Conservation (phyloP, 2,113 vertebrate genomes). For the Equus przewalskii region DNA sequence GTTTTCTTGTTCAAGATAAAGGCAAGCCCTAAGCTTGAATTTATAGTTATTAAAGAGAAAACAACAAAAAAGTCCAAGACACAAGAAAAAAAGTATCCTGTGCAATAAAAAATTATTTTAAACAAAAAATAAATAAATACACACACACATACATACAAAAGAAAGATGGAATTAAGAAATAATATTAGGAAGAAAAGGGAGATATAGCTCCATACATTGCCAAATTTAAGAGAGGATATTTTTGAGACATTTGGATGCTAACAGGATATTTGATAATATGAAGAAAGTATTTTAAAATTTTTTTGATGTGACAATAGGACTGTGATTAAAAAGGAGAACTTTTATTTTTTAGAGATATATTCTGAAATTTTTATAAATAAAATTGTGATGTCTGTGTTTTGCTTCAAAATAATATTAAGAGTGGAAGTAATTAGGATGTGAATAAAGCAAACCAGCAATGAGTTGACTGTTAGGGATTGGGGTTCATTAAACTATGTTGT, state of each 20-base stretch:
- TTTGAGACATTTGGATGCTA: neutral
- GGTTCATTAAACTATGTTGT: neutral
- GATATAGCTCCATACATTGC: neutral
- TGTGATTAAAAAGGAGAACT: neutral
- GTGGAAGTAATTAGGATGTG: neutral
- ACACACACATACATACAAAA: neutral
- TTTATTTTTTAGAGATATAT: neutral
- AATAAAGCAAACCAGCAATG: neutral
- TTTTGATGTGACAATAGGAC: neutral
- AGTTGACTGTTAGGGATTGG: neutral
- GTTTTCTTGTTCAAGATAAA: conserved; percentile 59
- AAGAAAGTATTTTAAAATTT: neutral
- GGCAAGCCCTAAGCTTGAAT: conserved; percentile 61
- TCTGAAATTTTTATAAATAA: neutral
- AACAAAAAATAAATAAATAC: conserved; percentile 29
- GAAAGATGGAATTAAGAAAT: neutral
- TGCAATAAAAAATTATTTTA: conserved; percentile 82
- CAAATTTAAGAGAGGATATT: neutral
- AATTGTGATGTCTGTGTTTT: neutral
- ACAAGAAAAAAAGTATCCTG: conserved; percentile 73
- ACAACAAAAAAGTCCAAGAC: neutral
- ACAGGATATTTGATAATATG: neutral
- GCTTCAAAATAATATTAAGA: conserved; percentile 15
- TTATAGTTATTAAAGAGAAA: conserved; percentile 55
- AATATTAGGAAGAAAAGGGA: neutral